phyloP scores from a whole-genome alignment of 2,797 vertebrate species.

The Fratercula arctica region DNA sequence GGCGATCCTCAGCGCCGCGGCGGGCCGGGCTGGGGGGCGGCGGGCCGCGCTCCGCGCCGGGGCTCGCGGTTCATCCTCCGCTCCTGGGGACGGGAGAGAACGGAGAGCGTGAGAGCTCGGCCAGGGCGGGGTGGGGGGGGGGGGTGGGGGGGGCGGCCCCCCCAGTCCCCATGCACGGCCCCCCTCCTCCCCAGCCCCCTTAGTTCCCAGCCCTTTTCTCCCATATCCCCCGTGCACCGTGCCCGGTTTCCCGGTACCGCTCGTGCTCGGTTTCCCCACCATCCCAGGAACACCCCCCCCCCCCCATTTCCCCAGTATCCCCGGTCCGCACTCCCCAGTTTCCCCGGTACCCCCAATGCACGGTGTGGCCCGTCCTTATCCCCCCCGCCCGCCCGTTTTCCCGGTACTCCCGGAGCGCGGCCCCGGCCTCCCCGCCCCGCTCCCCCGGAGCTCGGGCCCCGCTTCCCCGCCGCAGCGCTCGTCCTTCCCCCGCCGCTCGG shows the following conservation, averaged over 20 bases:
- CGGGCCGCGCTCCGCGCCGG: conserved; percentile 27
- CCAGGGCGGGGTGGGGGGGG: neutral
- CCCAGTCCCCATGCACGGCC: too few species aligned
- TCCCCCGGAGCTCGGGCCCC: neutral
- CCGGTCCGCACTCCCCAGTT: neutral
- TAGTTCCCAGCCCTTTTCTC: too few species aligned
- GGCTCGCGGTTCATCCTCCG: conserved; percentile 72
- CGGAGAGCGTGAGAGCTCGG: neutral
- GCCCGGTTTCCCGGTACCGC: neutral
- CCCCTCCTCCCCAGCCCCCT: neutral
- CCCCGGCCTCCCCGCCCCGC: neutral
- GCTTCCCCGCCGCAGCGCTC: too few species aligned
- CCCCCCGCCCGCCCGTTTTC: neutral
- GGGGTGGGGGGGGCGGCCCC: neutral
- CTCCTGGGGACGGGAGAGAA: conserved; percentile 25
- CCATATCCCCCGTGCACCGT: neutral
- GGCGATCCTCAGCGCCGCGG: conserved; percentile 3
- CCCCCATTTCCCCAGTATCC: neutral
- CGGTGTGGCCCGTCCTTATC: too few species aligned
- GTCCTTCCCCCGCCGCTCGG: too few species aligned
- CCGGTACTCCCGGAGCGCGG: neutral
- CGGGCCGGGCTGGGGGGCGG: neutral
- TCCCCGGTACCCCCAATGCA: neutral
- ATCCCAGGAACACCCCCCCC: neutral
- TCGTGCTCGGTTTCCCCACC: neutral